Evolutionary conservation across 1,140 invertebrate genomes (phyloP).

Genomic region (Atopsyche davidsoni): DNA sequence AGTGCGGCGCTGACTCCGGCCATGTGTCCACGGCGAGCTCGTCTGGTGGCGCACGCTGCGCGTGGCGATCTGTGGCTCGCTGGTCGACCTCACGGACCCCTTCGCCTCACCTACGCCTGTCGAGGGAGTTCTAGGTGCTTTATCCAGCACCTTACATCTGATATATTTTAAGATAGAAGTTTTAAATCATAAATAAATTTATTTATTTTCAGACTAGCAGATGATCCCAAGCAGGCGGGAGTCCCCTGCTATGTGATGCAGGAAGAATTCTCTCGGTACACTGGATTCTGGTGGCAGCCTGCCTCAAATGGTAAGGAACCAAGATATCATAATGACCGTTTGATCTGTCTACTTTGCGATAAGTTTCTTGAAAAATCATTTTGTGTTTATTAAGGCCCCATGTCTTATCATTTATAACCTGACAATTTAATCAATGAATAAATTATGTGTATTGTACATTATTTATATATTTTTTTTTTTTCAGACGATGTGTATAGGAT

Average conservation of each 20-base stretch:
- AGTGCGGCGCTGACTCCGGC: slow-evolving; percentile 77
- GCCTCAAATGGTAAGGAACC: slow-evolving; percentile 52
- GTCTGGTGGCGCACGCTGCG: slow-evolving; percentile 85
- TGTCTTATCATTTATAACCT: no score
- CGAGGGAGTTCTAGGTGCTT: slow-evolving; percentile 54
- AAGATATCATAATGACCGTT: no score
- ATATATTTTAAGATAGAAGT: not conserved
- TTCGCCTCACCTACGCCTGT: slow-evolving; percentile 73
- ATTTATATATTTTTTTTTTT: slow-evolving; percentile 30
- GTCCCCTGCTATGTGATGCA: slow-evolving; percentile 96
- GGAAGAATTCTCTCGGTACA: slow-evolving; percentile 95
- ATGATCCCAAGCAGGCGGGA: slow-evolving; percentile 84
- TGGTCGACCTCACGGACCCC: slow-evolving; percentile 56
- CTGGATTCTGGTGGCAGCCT: slow-evolving; percentile 97
- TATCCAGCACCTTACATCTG: no score
- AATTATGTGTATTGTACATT: not conserved
- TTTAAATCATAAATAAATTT: not conserved
- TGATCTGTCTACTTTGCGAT: not conserved
- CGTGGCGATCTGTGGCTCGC: slow-evolving; percentile 87
- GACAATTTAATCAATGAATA: no score
- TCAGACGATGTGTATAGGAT: slow-evolving; percentile 76
- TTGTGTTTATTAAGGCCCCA: not conserved
- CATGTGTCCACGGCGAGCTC: slow-evolving; percentile 82
- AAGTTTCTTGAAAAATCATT: not conserved
- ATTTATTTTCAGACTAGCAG: slow-evolving; percentile 51